These are phyloP conservation scores for Epizoanthus ramosus DNA, from an alignment of 92 coral and sea anemone species.

Conservation along the genomic window DNA sequence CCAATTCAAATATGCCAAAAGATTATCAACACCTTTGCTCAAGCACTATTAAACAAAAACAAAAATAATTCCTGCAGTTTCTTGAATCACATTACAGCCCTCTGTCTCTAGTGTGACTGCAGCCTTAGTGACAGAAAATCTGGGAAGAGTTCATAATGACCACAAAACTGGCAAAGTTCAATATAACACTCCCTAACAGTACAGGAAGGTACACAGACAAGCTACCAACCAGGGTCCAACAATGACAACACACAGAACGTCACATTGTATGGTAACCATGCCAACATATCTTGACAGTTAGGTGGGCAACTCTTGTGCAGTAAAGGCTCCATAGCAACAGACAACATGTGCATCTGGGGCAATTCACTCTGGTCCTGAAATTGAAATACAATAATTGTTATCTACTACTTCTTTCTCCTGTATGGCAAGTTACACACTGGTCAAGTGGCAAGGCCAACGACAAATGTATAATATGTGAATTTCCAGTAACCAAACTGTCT, in stretches of 20 bases:
- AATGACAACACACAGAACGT: constrained; percentile 66
- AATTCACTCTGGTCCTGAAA: constrained; percentile 82
- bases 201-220: not conserved
- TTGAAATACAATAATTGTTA: not conserved
- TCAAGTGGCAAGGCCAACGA: not conserved
- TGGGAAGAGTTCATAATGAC: no score
- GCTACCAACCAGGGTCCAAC: constrained; percentile 80
- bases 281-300: constrained; percentile 97
- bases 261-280: constrained; percentile 95
- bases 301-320: constrained; percentile 94
- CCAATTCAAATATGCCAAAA: no score
- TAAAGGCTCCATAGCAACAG: constrained; percentile 94
- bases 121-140: no score
- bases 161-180: no score
- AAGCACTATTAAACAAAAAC: no score
- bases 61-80: no score
- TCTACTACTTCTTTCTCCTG: not conserved
- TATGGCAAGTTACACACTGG: not conserved
- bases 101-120: no score
- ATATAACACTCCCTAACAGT: no score
- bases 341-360: constrained; percentile 98
- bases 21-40: no score
- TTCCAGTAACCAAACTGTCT: no score
- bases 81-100: no score
- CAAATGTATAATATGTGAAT: not conserved